Evolutionary conservation across 2,113 vertebrate species (phyloP).

Genomic region (Progne subis): DNA sequence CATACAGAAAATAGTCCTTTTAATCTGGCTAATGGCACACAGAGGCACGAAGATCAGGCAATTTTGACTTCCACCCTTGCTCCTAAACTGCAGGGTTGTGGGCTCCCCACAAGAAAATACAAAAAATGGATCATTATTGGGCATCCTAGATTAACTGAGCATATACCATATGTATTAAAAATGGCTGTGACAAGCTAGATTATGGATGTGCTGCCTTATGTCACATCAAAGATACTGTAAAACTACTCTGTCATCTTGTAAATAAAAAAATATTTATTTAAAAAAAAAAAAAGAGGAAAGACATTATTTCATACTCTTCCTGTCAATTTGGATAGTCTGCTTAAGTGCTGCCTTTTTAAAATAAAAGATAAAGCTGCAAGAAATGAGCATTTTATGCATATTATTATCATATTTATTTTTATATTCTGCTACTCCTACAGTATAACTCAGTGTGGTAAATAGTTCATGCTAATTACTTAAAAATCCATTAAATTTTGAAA

Average conservation of each 20-base stretch:
- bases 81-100: neutral
- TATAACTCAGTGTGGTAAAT: conserved; percentile 75
- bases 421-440: conserved; percentile 72
- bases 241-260: conserved; percentile 44
- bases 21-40: neutral
- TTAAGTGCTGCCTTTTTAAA: conserved; percentile 35
- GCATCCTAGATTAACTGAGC: conserved; percentile 5
- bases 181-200: conserved; percentile 41
- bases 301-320: conserved; percentile 58
- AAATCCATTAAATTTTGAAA: conserved; percentile 75
- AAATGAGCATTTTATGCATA: conserved; percentile 77
- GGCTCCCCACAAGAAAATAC: neutral
- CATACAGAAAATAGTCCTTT: neutral
- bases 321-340: conserved; percentile 67
- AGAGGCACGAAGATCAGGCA: neutral
- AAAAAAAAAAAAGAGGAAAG: neutral
- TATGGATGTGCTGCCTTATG: conserved; percentile 48
- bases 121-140: neutral
- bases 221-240: conserved; percentile 45
- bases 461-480: conserved; percentile 78
- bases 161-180: neutral
- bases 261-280: neutral
- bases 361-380: conserved; percentile 68
- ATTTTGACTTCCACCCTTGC: neutral
- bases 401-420: conserved; percentile 80